Evolutionary conservation across 2,797 vertebrate genomes (phyloP).

Genomic region (Pterois miles): DNA sequence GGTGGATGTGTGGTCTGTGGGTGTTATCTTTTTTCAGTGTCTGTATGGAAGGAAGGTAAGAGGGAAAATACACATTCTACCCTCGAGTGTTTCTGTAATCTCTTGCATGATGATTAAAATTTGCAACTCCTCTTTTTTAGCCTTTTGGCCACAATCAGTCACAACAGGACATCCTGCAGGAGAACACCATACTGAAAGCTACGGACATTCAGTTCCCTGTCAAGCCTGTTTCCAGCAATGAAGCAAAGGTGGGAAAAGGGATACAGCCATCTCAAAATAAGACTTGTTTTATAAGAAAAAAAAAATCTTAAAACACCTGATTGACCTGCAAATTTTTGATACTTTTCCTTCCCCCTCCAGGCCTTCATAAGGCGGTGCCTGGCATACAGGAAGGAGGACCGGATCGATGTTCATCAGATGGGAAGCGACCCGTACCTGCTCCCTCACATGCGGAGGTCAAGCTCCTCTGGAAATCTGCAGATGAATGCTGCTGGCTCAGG

Average conservation of each 20-base stretch:
- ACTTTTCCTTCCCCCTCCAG: conserved; percentile 66
- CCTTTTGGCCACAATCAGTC: conserved; percentile 99
- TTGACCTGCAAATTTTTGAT: neutral
- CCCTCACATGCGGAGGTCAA: conserved; percentile 98
- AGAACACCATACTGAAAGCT: conserved; percentile 99
- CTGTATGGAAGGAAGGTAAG: conserved; percentile 98
- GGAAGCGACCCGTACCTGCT: conserved; percentile 97
- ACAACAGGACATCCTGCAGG: conserved; percentile 99
- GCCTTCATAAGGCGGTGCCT: conserved; percentile 97
- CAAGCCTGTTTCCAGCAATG: conserved; percentile 97
- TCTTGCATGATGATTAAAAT: neutral
- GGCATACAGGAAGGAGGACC: conserved; percentile 98
- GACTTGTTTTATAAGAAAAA: neutral
- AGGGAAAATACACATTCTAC: neutral
- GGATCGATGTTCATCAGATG: conserved; percentile 96
- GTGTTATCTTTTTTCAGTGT: conserved; percentile 99
- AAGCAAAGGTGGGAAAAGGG: conserved; percentile 91
- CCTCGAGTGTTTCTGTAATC: neutral
- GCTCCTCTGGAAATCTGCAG: conserved; percentile 98
- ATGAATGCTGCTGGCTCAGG: conserved; percentile 88
- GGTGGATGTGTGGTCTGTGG: conserved; percentile 99
- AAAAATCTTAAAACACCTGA: neutral
- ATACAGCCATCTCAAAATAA: neutral
- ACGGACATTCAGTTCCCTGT: conserved; percentile 98
- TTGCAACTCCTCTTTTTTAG: conserved; percentile 78